phyloP scores from a whole-genome alignment of 2,797 vertebrate genomes.

The Spinibarbus caldwelli region DNA sequence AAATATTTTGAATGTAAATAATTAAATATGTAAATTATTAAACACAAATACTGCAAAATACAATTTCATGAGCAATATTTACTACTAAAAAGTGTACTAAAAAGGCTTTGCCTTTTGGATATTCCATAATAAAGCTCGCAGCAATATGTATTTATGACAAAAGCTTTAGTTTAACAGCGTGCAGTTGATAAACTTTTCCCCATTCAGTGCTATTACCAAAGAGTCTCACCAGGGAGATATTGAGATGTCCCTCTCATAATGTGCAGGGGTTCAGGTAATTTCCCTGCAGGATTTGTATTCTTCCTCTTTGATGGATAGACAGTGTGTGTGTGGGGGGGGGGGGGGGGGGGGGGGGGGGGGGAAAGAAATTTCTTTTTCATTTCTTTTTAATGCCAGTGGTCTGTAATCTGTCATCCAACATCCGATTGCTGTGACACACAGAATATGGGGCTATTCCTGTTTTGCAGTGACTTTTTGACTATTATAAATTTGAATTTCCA shows the following conservation, averaged over 20 bases:
- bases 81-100: no score
- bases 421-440: conserved; percentile 58
- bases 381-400: conserved; percentile 68
- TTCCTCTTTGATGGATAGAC: conserved; percentile 67
- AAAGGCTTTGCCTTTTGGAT: no score
- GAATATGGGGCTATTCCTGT: conserved; percentile 40
- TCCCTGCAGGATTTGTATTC: conserved; percentile 66
- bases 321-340: no score
- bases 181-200: conserved; percentile 35
- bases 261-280: conserved; percentile 60
- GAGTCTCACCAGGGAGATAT: conserved; percentile 51
- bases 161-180: background rate
- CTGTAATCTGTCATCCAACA: conserved; percentile 67
- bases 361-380: conserved; percentile 70
- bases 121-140: no score
- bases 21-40: no score
- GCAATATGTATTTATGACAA: no score
- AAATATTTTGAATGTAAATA: no score
- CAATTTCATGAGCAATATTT: no score
- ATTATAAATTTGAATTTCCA: background rate
- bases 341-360: conserved; percentile 57
- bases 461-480: conserved; percentile 16
- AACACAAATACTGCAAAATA: no score
- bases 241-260: conserved; percentile 61
- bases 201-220: conserved; percentile 8